Percentiles rank a stretch among this genome's conserved stretches.
Evolutionary conservation across 2,888 invertebrate species (phyloP).

Genomic region (Leptopilina syphax): DNA sequence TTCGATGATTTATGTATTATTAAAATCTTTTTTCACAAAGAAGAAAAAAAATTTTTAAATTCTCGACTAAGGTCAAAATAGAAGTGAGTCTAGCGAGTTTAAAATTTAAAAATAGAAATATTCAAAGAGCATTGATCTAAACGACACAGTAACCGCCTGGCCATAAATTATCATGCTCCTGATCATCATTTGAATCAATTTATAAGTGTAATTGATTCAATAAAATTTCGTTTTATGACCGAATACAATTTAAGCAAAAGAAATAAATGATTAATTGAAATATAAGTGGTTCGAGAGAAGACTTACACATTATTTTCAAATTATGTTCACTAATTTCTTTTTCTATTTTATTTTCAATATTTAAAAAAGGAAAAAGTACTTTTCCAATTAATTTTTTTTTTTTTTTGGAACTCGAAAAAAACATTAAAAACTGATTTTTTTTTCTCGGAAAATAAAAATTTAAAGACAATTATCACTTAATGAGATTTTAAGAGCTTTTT

Average conservation of each 20-base stretch:
- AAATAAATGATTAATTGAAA: neutral
- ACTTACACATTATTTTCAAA: neutral
- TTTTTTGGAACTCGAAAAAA: too few species aligned
- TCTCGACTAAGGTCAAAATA: neutral
- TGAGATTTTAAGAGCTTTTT: too few species aligned
- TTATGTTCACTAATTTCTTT: too few species aligned
- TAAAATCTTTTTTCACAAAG: neutral
- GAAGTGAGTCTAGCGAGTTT: neutral
- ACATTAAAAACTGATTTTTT: too few species aligned
- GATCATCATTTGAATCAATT: constrained; percentile 19
- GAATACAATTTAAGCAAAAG: neutral
- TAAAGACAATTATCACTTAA: too few species aligned
- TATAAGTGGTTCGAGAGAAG: neutral
- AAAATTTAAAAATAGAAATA: neutral
- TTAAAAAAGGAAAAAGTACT: too few species aligned
- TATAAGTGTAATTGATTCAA: constrained; percentile 27
- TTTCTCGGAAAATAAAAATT: too few species aligned
- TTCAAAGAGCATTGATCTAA: neutral
- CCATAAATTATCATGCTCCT: constrained; percentile 16
- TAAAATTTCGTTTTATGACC: constrained; percentile 21
- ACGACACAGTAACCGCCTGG: neutral
- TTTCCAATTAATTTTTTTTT: too few species aligned
- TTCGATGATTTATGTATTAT: neutral
- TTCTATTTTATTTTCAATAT: too few species aligned
- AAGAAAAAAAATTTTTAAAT: neutral